Evolutionary conservation across 2,888 invertebrate genomes (phyloP), one percentile per base, ranked within the genome.

Genomic region (Drosophila tripunctata): DNA sequence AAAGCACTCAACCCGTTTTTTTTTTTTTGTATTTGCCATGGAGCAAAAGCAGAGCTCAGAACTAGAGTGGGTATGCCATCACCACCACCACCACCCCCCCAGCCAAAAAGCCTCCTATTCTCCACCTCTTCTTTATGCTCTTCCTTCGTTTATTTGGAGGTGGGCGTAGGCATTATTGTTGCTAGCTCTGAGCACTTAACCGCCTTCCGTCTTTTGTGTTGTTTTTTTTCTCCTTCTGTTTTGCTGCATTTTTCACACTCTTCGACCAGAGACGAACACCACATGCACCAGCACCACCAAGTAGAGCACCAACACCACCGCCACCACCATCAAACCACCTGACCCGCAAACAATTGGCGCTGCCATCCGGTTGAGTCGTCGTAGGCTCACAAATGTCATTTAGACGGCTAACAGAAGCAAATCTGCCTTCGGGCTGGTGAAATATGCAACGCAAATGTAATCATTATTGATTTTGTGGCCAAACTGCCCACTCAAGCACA

Each of bases 361-460:
- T 52, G 31, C 30, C 14, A 41, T 36, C 43, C 44, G 41, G 33
- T 54, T 45, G 36, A 48, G 17, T 27, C 33, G 60, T 50, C 58
- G 56, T 63, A 57, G 74, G 68, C 57, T 43, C 54, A 57, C 80
- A 77, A 83, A 81, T 86, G 87, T 80, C 84, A 81, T 82, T 85
- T 73, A 73, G 70, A 54, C 70, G 75, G 36, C 50, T 47, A 41
- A 31, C 48, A 67, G 54, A 50, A 54, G 31, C 65, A 65, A 69
- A 68, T 65, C 69, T 60, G 21, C 41, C 43, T 54, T 22, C 52
- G 43, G 67, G 65, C 67, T 87, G 87, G 64, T 84, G 72, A 82
- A 84, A 83, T 87, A 85, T 83, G 87, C 85, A 87, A 77, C 77
- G 77, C 63, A 87, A 85, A 85, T 84, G 83, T 84, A 85, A 84